Percentiles rank a stretch among this genome's conserved stretches.
phyloP scores from a whole-genome alignment of 2,888 invertebrate genomes.

The Dinocampus coccinellae region DNA sequence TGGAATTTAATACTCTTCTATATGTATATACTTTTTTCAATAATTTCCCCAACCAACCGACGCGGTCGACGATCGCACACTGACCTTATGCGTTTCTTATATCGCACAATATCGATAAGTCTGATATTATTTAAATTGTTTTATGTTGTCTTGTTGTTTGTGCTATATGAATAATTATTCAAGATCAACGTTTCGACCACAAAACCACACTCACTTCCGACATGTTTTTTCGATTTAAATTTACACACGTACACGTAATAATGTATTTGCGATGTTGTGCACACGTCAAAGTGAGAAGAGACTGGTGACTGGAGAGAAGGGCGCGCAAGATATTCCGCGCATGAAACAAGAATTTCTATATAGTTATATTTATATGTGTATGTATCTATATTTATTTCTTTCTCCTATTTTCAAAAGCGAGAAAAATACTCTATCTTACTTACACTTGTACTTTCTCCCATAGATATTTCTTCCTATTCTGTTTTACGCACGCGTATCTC shows the following conservation, averaged over 20 bases:
- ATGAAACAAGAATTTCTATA: background rate
- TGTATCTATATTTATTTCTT: background rate
- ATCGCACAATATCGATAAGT: background rate
- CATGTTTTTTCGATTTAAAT: conserved; percentile 47
- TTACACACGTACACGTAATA: background rate
- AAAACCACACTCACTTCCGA: conserved; percentile 50
- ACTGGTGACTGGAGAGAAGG: conserved; percentile 15
- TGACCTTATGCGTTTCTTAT: conserved; percentile 2
- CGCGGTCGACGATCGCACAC: background rate
- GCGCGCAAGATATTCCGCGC: conserved; percentile 28
- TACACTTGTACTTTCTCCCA: background rate
- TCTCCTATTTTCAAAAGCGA: background rate
- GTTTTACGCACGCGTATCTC: conserved; percentile 23
- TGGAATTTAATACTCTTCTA: too few relatives aligned
- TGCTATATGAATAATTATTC: background rate
- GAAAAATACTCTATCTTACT: conserved; percentile 15
- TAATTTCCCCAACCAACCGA: background rate
- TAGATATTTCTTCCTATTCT: background rate
- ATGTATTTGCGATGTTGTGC: conserved; percentile 21
- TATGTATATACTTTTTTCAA: background rate
- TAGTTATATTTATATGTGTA: background rate
- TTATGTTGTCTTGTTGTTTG: background rate
- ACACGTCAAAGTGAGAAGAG: background rate
- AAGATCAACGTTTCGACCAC: conserved; percentile 45
- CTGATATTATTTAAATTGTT: background rate